phyloP scores from a whole-genome alignment of 1,140 invertebrate genomes.

The Ectropis grisescens region DNA sequence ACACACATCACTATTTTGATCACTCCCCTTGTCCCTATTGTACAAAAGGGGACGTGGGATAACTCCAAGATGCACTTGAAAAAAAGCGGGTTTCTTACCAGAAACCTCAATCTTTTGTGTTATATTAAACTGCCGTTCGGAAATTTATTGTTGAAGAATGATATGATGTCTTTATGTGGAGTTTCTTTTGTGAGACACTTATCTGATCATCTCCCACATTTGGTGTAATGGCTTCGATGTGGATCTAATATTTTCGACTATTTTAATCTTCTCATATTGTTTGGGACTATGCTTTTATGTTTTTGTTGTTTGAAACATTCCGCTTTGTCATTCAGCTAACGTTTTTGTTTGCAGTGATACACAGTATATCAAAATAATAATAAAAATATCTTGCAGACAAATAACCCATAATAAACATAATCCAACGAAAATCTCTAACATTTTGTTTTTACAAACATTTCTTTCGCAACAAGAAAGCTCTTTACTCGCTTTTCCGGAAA shows the following conservation, averaged over 20 bases:
- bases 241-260: slow-evolving; percentile 6
- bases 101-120: slow-evolving; percentile 46
- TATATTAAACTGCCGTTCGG: slow-evolving; percentile 49
- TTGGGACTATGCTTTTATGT: slow-evolving; percentile 4
- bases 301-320: no score
- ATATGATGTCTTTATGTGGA: slow-evolving; percentile 66
- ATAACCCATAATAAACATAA: no score
- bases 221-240: slow-evolving; percentile 40
- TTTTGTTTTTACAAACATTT: no score
- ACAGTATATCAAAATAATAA: no score
- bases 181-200: slow-evolving; percentile 52
- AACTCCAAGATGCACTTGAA: slow-evolving; percentile 35
- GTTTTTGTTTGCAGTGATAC: no score
- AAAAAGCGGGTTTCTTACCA: slow-evolving; percentile 38
- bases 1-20: slow-evolving; percentile 47
- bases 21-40: slow-evolving; percentile 56
- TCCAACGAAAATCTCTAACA: no score
- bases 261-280: slow-evolving; percentile 12
- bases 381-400: no score
- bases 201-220: slow-evolving; percentile 54
- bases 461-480: no score
- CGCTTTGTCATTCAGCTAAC: no score
- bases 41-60: slow-evolving; percentile 34
- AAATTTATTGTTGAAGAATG: slow-evolving; percentile 61
- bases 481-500: no score